Base-by-base conservation (phyloP, 2,888 invertebrate species). In the Oscheius myriophilus region DNA sequence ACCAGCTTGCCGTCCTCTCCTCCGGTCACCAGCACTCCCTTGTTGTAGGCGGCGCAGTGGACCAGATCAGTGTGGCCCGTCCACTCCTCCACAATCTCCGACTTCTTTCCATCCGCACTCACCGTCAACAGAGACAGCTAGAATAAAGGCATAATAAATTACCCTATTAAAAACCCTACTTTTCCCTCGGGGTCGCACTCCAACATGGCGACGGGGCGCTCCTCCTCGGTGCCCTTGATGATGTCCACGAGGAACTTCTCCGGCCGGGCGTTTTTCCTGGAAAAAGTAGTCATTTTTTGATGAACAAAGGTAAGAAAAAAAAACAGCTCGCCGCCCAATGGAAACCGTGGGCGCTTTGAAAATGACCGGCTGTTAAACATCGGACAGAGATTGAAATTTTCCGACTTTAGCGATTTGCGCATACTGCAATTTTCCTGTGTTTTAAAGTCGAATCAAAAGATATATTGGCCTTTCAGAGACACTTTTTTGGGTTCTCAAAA, bases 1-100 rank as follows among this genome's bases (percentile, higher is more conserved):
- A 73, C 41, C 0, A 76, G 52, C 54, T 72, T 70, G n/a, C 76
- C 76, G 41, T 76, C 76, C 49, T 70, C 72, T 43, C 72, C 73
- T 7, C 76, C 76, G 18, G 76, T 76, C 9, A 74, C 46, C 21
- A 76, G 52, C 14, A 55, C 16, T 6, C 63, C 63, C 21, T 63
- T 63, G 41, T 63, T 68, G 51, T 26, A 68, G 14, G 68, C 68
- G 4, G 68, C 26, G 12, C 62, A 43, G 33, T 45, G 54, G 6
- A 69, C 69, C 16, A 69, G 33, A 52, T 69, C 69, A 1, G 64
- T 51, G 43, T 69, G 69, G 3, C 69, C 63, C 11, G 63, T 46
- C 63, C 64, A 69, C 23, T 64, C 63, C 11, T 59, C 63, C 14
- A 69, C 64, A 33, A 69, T 39, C 0, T 69, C 69, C n/a, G 69